Evolutionary conservation across 1,140 invertebrate species (phyloP).

Genomic region (Camponotus floridanus): DNA sequence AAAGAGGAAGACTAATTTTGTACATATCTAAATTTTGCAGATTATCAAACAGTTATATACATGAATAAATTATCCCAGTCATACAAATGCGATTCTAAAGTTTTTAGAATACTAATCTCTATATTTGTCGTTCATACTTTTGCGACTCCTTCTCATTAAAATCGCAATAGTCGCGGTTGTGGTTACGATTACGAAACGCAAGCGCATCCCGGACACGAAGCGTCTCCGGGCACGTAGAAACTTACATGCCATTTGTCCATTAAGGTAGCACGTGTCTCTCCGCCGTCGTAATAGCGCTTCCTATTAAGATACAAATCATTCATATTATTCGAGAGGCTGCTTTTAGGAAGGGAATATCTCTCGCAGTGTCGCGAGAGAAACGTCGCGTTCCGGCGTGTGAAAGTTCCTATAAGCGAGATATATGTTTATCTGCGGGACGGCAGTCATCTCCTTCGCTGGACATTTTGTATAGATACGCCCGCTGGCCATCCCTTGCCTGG

Average conservation of each 20-base stretch:
- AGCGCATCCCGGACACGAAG: conserved; percentile 19
- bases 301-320: conserved; percentile 58
- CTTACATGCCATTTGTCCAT: conserved; percentile 22
- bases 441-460: conserved; percentile 41
- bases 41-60: too few relatives aligned
- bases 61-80: too few relatives aligned
- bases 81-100: too few relatives aligned
- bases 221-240: not conserved
- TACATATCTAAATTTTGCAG: too few relatives aligned
- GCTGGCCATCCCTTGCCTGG: conserved; percentile 42
- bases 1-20: not conserved
- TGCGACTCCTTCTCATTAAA: conserved; percentile 25
- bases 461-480: conserved; percentile 34
- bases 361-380: conserved; percentile 19
- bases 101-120: too few relatives aligned
- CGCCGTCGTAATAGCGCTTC: conserved; percentile 17
- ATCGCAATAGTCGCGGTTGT: conserved; percentile 23
- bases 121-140: not conserved
- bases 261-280: conserved; percentile 46
- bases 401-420: conserved; percentile 41
- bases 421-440: conserved; percentile 1
- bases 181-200: conserved; percentile 46
- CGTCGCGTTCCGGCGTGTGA: conserved; percentile 40
- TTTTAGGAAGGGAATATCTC: conserved; percentile 28
- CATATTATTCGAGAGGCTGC: conserved; percentile 26